Conservation (phyloP, 2,888 invertebrate genomes). For the Sphinx pinastri region DNA sequence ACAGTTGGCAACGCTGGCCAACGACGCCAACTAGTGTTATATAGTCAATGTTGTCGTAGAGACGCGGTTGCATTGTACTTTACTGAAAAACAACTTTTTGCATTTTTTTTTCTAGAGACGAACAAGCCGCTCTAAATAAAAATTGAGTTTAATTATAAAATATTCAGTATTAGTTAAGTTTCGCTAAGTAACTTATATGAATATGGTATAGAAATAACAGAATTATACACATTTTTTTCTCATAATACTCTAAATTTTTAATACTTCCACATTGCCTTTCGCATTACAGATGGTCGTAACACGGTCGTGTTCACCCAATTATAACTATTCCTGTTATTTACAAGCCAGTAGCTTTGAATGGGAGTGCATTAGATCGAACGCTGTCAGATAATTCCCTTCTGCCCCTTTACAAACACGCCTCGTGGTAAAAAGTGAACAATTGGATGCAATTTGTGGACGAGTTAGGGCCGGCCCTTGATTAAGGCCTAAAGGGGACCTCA, state of each 20-base stretch:
- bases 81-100: too few relatives aligned
- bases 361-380: slow-evolving; percentile 64
- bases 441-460: slow-evolving; percentile 83
- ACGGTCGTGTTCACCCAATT: slow-evolving; percentile 57
- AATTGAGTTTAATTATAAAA: too few relatives aligned
- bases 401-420: slow-evolving; percentile 58
- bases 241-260: background rate
- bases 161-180: too few relatives aligned
- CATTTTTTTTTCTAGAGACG: too few relatives aligned
- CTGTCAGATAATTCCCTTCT: slow-evolving; percentile 64
- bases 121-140: too few relatives aligned
- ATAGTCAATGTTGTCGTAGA: too few relatives aligned
- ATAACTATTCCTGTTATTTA: slow-evolving; percentile 56
- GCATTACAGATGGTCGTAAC: slow-evolving; percentile 49
- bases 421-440: slow-evolving; percentile 83
- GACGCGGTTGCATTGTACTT: too few relatives aligned
- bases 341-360: slow-evolving; percentile 73
- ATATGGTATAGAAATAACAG: too few relatives aligned
- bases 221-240: too few relatives aligned
- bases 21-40: too few relatives aligned
- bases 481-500: slow-evolving; percentile 68
- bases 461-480: slow-evolving; percentile 79
- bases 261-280: slow-evolving; percentile 29
- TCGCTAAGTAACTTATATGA: too few relatives aligned
- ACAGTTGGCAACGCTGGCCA: too few relatives aligned